Evolutionary conservation across 1,140 invertebrate genomes (phyloP).

Genomic region (Limonius californicus): DNA sequence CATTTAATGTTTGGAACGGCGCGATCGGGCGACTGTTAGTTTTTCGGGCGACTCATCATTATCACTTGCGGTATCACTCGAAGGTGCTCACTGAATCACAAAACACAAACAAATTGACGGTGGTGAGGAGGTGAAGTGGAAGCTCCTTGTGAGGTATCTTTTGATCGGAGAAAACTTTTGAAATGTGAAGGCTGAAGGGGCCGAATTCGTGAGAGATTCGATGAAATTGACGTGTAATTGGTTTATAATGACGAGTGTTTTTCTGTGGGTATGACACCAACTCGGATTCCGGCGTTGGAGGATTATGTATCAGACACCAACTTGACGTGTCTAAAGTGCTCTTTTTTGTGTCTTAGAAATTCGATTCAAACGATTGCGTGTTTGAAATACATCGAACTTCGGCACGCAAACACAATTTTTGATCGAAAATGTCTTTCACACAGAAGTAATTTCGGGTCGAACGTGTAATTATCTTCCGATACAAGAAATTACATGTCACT

Average conservation of each 20-base stretch:
- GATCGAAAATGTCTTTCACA: conserved; percentile 26
- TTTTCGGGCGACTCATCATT: not conserved
- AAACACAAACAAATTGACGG: not conserved
- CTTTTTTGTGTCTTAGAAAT: conserved; percentile 20
- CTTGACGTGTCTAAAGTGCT: conserved; percentile 14
- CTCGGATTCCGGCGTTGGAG: not conserved
- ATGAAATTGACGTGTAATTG: conserved; percentile 1
- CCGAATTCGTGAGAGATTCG: not conserved
- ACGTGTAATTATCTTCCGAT: conserved; percentile 9
- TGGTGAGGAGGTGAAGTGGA: not conserved
- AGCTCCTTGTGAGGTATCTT: not conserved
- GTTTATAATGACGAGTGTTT: not conserved
- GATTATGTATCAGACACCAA: conserved; percentile 1
- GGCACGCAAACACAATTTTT: conserved; percentile 24
- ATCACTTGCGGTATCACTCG: not conserved
- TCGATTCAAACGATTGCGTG: conserved; percentile 23
- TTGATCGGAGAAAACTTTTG: not conserved
- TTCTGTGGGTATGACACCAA: not conserved
- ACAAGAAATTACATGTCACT: conserved; percentile 6
- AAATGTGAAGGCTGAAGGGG: not conserved
- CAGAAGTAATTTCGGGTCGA: conserved; percentile 16
- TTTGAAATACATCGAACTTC: conserved; percentile 21
- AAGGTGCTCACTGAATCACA: not conserved
- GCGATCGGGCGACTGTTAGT: not conserved
- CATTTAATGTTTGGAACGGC: not conserved